Base-by-base conservation (phyloP, 2,113 vertebrate species). In the Nipponia nippon region DNA sequence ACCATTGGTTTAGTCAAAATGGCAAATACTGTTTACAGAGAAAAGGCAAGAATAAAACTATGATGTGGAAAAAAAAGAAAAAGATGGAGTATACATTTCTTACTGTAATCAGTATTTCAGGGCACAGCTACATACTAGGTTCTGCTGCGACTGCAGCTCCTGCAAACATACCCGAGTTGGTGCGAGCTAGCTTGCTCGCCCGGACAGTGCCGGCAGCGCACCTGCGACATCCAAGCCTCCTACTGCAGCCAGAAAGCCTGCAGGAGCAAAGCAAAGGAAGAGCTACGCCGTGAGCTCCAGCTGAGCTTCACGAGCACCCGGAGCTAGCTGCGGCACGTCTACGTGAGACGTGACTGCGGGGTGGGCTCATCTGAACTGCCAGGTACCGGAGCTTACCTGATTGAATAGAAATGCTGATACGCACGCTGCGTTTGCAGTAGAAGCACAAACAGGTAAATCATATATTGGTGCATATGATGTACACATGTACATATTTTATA, bases 291-390 rank as follows among this genome's bases (percentile, higher is more conserved):
- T 0, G 52, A 92, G 71, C 91, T 38, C 53, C 72, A 47, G 66
- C 20, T 13, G 59, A 79, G 72, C 84, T 20, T 18, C 44, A 19
- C 0, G 2, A 44, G 53, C 26, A 4, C 66, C 20, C 26, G 4
- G 30, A 21, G 47, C 30, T 3, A 2, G 49, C 67, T 58, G 29
- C 5, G 9, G 42, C 62, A 10, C 0, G 18, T 16, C 63, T 77
- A 0, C 1, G 0, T 0, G n/a, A 80, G 40, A 7, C 0, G 70
- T 0, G 2, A 32, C 10, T 1, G 71, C 26, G 5, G 63, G 27
- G 38, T 3, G 34, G 53, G 83, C 80, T 63, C 53, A n/a, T 7
- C 70, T 36, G 47, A 36, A 19, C 83, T 21, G 38, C 36, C 6
- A 7, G 27, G 36, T 16, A 7, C 42, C 7, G 13, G 50, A 44